Conservation (phyloP, 2,113 vertebrate species). For the Dipodomys merriami region DNA sequence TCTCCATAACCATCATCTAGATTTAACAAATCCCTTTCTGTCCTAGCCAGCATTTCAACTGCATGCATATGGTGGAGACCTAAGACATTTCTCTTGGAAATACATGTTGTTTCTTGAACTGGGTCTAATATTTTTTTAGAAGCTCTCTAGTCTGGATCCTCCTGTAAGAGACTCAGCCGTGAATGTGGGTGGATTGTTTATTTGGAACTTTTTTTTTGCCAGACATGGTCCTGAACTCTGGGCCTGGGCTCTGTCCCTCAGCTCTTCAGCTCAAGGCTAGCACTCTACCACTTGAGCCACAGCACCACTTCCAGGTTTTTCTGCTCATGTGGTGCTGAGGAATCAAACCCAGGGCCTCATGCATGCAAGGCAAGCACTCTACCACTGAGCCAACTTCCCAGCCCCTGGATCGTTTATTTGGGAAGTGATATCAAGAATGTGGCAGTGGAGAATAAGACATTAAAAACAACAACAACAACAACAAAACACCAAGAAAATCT, state of each 20-base stretch:
- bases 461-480: neutral
- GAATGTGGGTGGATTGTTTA: neutral
- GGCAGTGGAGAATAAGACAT: neutral
- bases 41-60: neutral
- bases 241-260: no score
- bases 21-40: neutral
- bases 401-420: no score
- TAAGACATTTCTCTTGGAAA: slow-evolving; percentile 8
- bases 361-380: no score
- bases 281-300: no score
- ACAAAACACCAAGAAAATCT: no score
- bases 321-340: no score
- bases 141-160: neutral
- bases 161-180: neutral
- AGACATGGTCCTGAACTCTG: no score
- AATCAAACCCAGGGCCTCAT: no score
- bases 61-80: neutral
- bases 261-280: no score
- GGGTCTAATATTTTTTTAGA: neutral
- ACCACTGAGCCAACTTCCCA: no score
- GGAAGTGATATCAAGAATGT: slow-evolving; percentile 12
- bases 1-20: neutral
- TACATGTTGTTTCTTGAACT: slow-evolving; percentile 14
- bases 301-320: no score
- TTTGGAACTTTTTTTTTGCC: neutral